Base-by-base conservation (phyloP, 2,797 vertebrate species). In the Sphaeramia orbicularis region DNA sequence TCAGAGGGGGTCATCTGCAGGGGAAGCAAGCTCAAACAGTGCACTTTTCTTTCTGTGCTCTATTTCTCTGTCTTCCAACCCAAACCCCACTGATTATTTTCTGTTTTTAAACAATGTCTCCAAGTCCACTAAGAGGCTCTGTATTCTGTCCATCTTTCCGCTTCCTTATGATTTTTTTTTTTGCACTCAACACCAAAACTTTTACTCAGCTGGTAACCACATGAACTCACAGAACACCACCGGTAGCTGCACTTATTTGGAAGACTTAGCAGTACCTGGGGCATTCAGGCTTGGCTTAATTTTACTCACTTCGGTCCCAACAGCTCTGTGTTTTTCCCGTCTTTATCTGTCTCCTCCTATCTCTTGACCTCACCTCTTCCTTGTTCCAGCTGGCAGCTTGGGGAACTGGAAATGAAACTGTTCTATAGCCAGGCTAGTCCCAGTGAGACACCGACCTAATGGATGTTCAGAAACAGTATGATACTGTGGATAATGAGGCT, bases 1-100 rank as follows among this genome's bases (percentile, higher is more conserved):
- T 80, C 56, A 70, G 52, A 45, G 70, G 55, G 66, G 87, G 88
- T 83, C 73, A 72, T 76, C 21, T 59, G 38, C 68, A 77, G 88
- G 87, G 68, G 81, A 87, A 68, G 65, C 73, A 27, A 50, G 75
- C 71, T 84, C 65, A 64, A 82, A 80, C 66, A 60, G 18, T 51
- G 44, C 13, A 37, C 55, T 80, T 68, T 81, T 80, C 65, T 65
- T 68, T 70, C 47, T 49, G 5, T 61, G 65, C 65, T 78, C 57
- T 45, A 54, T 41, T 72, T 62, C 44, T 54, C 40, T 71, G 51
- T 62, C 30, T 37, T 58, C 48, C 53, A 13, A 30, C 47, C 32
- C 38, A n/a, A 27, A 15, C 49, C 21, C 27, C 58, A 18, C 43
- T 51, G n/a, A 43, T 65, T 74, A 65, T 60, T 80, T 65, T 56